A percentile compares a stretch with the other conserved stretches of the same genome.
Conservation (phyloP, 2,888 invertebrate genomes). For the Lysandra coridon region DNA sequence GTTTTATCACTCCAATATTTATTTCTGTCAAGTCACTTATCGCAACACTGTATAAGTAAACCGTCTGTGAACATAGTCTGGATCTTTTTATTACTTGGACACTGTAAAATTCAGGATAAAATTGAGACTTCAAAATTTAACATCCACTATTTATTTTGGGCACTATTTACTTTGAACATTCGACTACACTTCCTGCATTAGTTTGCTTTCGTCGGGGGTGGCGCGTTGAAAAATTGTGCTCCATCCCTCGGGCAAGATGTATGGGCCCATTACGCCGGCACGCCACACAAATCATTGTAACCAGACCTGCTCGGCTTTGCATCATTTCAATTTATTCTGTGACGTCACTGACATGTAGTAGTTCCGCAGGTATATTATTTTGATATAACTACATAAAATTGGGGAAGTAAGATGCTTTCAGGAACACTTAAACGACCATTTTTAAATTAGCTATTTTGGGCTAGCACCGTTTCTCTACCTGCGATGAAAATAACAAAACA, state of each 20-base stretch:
- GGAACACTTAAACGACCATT: neutral
- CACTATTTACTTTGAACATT: conserved; percentile 32
- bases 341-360: conserved; percentile 32
- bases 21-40: neutral
- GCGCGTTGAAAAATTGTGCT: conserved; percentile 48
- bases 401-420: neutral
- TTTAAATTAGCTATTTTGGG: no score
- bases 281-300: conserved; percentile 56
- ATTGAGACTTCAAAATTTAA: neutral
- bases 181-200: conserved; percentile 35
- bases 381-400: neutral
- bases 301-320: conserved; percentile 44
- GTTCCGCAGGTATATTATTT: neutral
- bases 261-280: conserved; percentile 50
- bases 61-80: neutral
- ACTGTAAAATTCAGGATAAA: neutral
- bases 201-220: conserved; percentile 41
- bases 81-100: neutral
- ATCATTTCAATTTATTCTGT: conserved; percentile 49
- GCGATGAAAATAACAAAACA: no score
- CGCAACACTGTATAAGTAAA: neutral
- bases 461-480: no score
- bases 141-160: neutral
- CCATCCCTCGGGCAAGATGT: conserved; percentile 46
- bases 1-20: no score